phyloP scores from a whole-genome alignment of 2,797 vertebrate genomes.

The Crocodylus rhombifer region DNA sequence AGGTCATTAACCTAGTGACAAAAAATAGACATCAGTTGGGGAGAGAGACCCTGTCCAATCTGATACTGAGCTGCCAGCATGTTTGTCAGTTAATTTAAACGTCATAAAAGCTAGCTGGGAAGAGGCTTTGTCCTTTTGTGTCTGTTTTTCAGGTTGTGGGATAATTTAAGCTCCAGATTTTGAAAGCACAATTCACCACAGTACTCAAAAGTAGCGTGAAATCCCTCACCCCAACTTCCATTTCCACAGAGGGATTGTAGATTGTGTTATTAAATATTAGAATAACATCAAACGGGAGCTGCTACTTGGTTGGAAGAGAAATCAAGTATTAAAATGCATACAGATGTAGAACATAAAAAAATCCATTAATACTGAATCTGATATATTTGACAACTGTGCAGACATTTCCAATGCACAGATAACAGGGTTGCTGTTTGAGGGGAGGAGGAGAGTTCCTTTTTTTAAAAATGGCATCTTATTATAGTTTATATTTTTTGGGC shows the following conservation, averaged over 20 bases:
- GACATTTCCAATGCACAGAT: slow-evolving; percentile 48
- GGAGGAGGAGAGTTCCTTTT: background rate
- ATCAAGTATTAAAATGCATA: slow-evolving; percentile 22
- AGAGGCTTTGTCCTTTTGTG: background rate
- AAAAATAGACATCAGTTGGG: background rate
- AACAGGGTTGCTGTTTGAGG: slow-evolving; percentile 9
- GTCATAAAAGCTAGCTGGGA: background rate
- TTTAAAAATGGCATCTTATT: background rate
- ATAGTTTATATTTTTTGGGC: slow-evolving; percentile 22
- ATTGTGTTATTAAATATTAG: background rate
- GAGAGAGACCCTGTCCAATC: rapidly evolving
- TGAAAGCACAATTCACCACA: background rate
- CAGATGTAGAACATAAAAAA: background rate
- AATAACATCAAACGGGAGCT: background rate
- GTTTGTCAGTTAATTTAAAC: background rate
- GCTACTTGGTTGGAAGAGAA: slow-evolving; percentile 16
- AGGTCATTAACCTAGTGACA: background rate
- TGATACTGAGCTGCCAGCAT: rapidly evolving
- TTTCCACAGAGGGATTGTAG: background rate
- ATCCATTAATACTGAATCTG: slow-evolving; percentile 6
- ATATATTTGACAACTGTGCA: slow-evolving; percentile 37
- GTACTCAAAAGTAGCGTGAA: background rate
- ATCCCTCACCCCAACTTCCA: background rate
- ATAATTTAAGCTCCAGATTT: background rate
- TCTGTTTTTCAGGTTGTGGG: background rate